phyloP scores from a whole-genome alignment of 2,888 invertebrate species.

The Nasonia oneida region DNA sequence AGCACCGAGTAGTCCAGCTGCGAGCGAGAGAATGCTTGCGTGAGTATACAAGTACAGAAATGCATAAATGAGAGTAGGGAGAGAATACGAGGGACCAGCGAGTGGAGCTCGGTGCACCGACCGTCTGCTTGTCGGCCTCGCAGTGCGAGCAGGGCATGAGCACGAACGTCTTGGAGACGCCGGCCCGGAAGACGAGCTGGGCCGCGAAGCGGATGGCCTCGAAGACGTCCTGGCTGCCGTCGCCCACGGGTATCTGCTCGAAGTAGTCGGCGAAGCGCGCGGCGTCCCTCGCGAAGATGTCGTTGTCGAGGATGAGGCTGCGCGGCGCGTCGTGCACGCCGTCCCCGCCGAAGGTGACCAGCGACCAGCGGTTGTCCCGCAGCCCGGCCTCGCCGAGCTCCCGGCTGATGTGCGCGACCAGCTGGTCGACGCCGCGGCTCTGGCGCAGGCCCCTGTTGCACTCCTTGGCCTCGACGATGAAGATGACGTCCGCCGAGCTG shows the following conservation, averaged over 20 bases:
- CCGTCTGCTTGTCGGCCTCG: conserved; percentile 85
- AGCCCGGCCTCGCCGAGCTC: conserved; percentile 85
- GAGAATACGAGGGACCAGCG: no score
- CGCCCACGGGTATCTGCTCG: conserved; percentile 85
- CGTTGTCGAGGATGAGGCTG: conserved; percentile 86
- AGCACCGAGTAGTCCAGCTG: conserved; percentile 91
- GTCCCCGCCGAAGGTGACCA: conserved; percentile 90
- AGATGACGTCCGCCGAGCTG: conserved; percentile 90
- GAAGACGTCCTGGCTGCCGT: conserved; percentile 86
- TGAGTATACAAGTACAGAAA: no score
- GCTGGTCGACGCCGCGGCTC: conserved; percentile 85
- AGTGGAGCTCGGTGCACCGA: conserved; percentile 74
- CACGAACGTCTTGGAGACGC: conserved; percentile 90
- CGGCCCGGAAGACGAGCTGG: conserved; percentile 88
- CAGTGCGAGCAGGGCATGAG: conserved; percentile 91
- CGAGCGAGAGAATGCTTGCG: no score
- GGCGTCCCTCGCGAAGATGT: conserved; percentile 83
- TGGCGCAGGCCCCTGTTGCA: conserved; percentile 88
- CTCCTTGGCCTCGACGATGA: conserved; percentile 91
- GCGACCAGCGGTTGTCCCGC: conserved; percentile 88
- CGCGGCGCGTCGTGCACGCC: conserved; percentile 87
- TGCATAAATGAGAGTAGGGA: no score
- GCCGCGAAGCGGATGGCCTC: conserved; percentile 88
- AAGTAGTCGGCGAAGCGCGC: conserved; percentile 83
- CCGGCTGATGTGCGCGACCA: conserved; percentile 85